Percentiles rank a stretch among this genome's conserved stretches.
These are phyloP conservation scores for Ibycter americanus DNA, from an alignment of 2,797 vertebrate genomes.

Conservation along the genomic window DNA sequence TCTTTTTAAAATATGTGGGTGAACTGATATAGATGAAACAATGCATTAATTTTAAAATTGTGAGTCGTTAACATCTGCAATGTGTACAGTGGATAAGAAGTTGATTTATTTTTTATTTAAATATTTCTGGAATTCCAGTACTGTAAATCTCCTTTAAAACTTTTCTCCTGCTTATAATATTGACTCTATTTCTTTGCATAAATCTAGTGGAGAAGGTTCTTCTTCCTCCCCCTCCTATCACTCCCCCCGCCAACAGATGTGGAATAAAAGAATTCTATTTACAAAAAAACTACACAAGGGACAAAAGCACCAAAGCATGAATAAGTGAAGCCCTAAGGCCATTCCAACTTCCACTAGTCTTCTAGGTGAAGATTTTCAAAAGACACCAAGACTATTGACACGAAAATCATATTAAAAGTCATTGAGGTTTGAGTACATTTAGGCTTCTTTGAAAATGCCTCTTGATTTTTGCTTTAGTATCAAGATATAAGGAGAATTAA, in stretches of 20 bases:
- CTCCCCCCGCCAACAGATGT: rapidly evolving
- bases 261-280: background rate
- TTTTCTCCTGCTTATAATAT: background rate
- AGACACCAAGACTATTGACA: background rate
- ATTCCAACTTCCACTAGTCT: background rate
- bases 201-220: background rate
- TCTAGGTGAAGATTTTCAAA: background rate
- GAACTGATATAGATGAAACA: background rate
- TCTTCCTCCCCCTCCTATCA: background rate
- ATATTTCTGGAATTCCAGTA: background rate
- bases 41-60: background rate
- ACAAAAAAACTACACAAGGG: background rate
- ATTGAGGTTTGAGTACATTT: background rate
- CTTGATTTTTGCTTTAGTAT: background rate
- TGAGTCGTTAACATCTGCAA: background rate
- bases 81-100: background rate
- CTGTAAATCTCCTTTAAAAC: background rate
- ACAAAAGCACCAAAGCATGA: background rate
- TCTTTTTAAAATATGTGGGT: background rate
- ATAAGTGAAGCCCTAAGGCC: background rate
- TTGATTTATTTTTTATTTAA: background rate
- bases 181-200: background rate
- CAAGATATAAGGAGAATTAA: background rate
- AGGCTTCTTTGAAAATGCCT: background rate
- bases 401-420: background rate